Conservation (phyloP, 2,888 invertebrate genomes). For the Mellilla xanthometata region DNA sequence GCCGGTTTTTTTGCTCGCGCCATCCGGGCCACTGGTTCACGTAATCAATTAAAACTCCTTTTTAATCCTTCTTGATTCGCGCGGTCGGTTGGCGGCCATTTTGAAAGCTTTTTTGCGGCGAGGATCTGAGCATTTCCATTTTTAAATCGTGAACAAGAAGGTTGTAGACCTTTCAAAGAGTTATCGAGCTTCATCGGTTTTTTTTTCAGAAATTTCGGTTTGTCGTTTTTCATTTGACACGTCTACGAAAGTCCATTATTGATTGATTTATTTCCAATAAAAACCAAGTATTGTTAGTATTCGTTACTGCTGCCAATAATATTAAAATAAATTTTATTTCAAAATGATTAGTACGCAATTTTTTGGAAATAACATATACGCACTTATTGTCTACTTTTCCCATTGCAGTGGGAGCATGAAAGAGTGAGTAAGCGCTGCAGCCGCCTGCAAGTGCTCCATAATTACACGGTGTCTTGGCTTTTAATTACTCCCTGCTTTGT, state of each 20-base stretch:
- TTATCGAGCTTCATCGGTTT: background rate
- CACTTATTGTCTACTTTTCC: too few relatives aligned
- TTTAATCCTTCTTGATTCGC: constrained; percentile 39
- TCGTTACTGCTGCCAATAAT: too few relatives aligned
- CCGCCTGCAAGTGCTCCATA: constrained; percentile 38
- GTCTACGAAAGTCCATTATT: too few relatives aligned
- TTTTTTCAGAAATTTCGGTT: too few relatives aligned
- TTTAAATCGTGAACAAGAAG: background rate
- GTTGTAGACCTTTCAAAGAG: background rate
- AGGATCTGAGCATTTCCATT: background rate
- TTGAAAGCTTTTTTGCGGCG: constrained; percentile 22
- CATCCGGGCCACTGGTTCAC: constrained; percentile 38
- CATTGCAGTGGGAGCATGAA: background rate
- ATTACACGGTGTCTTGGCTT: constrained; percentile 60
- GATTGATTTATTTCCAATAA: too few relatives aligned
- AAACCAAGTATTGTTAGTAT: too few relatives aligned
- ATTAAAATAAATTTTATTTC: too few relatives aligned
- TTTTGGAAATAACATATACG: too few relatives aligned
- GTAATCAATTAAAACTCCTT: constrained; percentile 54
- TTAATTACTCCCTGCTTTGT: constrained; percentile 60
- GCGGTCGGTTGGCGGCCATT: constrained; percentile 32
- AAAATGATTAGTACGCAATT: too few relatives aligned
- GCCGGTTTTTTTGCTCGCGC: constrained; percentile 34
- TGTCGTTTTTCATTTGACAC: too few relatives aligned
- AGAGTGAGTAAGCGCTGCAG: background rate